Conservation (phyloP, 2,797 vertebrate genomes). For the Hapalemur alaotrensis region DNA sequence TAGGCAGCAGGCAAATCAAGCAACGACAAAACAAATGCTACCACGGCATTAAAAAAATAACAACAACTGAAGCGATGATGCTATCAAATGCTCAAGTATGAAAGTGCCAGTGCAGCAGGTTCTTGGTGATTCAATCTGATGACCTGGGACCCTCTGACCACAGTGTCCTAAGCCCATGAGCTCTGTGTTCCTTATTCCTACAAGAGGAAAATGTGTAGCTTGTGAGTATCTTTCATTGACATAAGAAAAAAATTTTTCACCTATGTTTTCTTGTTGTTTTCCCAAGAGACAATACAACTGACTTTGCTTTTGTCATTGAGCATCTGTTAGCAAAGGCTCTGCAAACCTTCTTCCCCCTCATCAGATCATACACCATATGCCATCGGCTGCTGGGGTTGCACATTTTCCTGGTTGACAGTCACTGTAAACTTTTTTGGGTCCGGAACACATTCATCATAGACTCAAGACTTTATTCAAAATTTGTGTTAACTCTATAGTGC, state of each 20-base stretch:
- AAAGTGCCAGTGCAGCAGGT: not conserved
- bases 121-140: not conserved
- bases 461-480: not conserved
- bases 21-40: not conserved
- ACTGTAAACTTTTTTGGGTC: constrained; percentile 2
- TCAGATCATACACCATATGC: constrained; percentile 59
- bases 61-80: not conserved
- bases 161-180: not conserved
- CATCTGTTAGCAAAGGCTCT: constrained; percentile 63
- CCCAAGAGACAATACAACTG: constrained; percentile 20
- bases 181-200: not conserved
- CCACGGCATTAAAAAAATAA: not conserved
- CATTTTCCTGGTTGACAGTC: constrained; percentile 63
- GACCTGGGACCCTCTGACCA: not conserved
- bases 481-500: not conserved
- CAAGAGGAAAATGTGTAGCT: constrained; percentile 46
- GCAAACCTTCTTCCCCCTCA: not conserved
- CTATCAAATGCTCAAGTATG: not conserved
- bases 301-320: constrained; percentile 60
- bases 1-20: not conserved
- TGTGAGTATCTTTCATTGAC: constrained; percentile 63
- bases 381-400: constrained; percentile 57
- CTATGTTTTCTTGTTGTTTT: constrained; percentile 53
- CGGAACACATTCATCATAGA: constrained; percentile 62
- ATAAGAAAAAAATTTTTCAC: constrained; percentile 49